Evolutionary conservation across 1,140 invertebrate genomes (phyloP), one percentile per base, ranked within the genome.

Genomic region (Oedothorax gibbosus): DNA sequence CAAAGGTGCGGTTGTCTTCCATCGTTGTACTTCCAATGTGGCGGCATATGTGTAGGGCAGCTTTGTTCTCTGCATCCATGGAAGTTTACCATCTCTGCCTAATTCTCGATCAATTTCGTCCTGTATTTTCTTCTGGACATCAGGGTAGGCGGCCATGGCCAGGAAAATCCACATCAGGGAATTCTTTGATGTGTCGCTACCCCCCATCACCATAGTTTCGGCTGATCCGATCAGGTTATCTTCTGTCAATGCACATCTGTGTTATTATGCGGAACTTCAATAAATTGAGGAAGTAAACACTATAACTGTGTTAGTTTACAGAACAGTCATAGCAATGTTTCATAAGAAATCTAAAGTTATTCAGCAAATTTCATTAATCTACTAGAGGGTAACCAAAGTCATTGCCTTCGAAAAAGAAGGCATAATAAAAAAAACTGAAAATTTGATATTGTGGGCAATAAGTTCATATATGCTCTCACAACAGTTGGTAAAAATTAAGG

Each of bases 31-130:
- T 85, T 88, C 88, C 54, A 79, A 66, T 0, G 88, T 64, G 15
- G 87, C 68, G 3, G 88, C 88, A 49, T 54, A 15, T 0, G 87
- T 88, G 57, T 84, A 88, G 21, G 87, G 84, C 69, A 88, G 69
- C 14, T 73, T 62, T 12, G 35, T 50, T 54, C 80, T 21, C 14
- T 88, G 88, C 0, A 56, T 21, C 68, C 86, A 87, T 0, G 35
- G 65, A 12, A 87, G 86, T 20, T 72, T 62, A 1, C 88, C 62
- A 54, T 82, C 86, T 20, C 62, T 57, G 5, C 89, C 88, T 72
- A 88, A 86, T 0, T 87, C 85, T n/a, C 79, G 18, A n/a, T 87
- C 87, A 14, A 89, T 87, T 77, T 89, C 88, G 0, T 87, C 73
- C 7, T 88, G 86, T 2, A 89, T 76, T 72, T 79, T 88, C 18